Conservation (phyloP, 2,888 invertebrate species). For the Aspidiotus destructor region DNA sequence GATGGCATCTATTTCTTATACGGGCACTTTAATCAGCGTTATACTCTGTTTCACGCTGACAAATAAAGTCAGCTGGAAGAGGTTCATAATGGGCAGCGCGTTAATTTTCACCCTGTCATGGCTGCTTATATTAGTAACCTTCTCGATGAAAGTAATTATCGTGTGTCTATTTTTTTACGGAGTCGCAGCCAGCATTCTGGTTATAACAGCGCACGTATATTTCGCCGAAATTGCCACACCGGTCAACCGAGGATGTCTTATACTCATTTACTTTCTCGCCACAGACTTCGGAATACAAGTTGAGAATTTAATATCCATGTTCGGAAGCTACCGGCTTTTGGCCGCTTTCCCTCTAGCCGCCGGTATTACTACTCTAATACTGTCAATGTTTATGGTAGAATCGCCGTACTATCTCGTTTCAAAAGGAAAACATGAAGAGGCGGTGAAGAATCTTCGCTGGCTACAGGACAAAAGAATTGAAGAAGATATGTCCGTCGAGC, state of each 20-base stretch:
- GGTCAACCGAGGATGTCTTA: not conserved
- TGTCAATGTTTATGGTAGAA: not conserved
- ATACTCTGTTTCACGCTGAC: not conserved
- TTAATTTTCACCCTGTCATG: not conserved
- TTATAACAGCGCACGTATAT: not conserved
- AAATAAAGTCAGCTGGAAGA: not conserved
- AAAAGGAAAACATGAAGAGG: not conserved
- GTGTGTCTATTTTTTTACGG: not conserved
- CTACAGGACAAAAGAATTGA: constrained; percentile 1
- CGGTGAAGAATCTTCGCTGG: not conserved
- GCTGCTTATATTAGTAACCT: not conserved
- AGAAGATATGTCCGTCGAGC: not conserved
- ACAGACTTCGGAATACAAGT: constrained; percentile 1
- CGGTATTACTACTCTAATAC: not conserved
- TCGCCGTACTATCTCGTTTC: not conserved
- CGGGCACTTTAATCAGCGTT: not conserved
- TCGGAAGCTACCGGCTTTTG: not conserved
- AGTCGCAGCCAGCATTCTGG: not conserved
- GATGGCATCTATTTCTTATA: not conserved
- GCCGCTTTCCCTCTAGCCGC: not conserved
- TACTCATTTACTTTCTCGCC: not conserved
- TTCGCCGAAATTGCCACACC: not conserved
- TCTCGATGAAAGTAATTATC: not conserved
- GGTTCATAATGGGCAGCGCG: not conserved
- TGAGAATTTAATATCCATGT: not conserved